Conservation (phyloP, 2,113 vertebrate genomes). For the Lophotis ruficrista region DNA sequence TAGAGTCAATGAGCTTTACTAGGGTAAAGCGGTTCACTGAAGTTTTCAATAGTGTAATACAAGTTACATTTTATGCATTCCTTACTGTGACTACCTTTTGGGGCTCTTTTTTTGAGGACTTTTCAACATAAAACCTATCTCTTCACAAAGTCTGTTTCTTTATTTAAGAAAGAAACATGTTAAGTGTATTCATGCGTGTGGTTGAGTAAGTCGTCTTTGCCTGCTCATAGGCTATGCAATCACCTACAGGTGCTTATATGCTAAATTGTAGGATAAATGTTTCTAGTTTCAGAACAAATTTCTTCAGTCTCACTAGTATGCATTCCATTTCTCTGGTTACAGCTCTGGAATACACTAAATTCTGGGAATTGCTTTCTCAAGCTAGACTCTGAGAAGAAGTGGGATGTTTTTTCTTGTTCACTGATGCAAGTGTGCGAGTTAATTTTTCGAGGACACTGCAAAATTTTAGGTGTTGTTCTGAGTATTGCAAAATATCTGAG, state of each 20-base stretch:
- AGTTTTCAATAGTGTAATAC: background rate
- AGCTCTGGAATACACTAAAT: background rate
- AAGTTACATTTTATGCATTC: background rate
- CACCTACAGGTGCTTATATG: background rate
- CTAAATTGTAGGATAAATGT: background rate
- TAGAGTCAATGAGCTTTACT: background rate
- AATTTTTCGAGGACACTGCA: background rate
- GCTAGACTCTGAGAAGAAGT: background rate
- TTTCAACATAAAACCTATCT: background rate
- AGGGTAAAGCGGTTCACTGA: background rate
- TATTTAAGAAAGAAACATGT: background rate
- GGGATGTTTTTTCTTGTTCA: background rate
- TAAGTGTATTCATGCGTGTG: rapidly evolving
- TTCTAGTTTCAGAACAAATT: background rate
- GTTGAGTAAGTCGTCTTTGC: background rate
- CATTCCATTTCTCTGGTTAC: background rate
- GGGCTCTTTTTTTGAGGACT: background rate
- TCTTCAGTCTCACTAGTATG: background rate
- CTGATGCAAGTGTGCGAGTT: background rate
- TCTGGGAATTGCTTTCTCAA: background rate
- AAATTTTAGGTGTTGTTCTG: background rate
- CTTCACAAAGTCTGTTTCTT: background rate
- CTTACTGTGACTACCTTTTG: background rate
- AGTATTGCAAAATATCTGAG: background rate
- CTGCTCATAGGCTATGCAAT: background rate